Percentiles rank a stretch among this genome's conserved stretches.
phyloP scores from a whole-genome alignment of 2,797 vertebrate species.

The Enoplosus armatus region DNA sequence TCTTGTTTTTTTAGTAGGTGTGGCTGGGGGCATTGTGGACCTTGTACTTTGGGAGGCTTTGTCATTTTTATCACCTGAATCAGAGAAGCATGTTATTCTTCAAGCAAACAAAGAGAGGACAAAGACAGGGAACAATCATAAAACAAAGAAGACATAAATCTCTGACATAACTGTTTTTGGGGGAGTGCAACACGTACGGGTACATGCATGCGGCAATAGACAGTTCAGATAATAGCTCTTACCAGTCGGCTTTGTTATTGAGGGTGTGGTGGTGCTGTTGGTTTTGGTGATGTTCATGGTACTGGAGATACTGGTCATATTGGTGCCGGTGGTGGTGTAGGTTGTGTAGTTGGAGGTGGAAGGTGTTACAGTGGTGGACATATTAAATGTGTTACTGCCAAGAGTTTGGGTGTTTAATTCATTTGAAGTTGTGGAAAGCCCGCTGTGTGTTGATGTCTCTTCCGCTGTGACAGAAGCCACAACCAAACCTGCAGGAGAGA shows the following conservation, averaged over 20 bases:
- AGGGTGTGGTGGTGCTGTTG: neutral
- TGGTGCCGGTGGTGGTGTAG: no score
- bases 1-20: fast-evolving
- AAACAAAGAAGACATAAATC: neutral
- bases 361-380: fast-evolving
- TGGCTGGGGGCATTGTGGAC: fast-evolving
- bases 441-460: fast-evolving
- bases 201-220: neutral
- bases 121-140: neutral
- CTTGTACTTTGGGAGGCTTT: fast-evolving
- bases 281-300: fast-evolving
- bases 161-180: no score
- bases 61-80: neutral
- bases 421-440: fast-evolving
- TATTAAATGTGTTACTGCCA: fast-evolving
- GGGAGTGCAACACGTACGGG: neutral
- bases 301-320: no score
- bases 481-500: constrained; percentile 49
- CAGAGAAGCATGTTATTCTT: neutral
- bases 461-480: neutral
- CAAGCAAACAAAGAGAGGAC: neutral
- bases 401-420: fast-evolving
- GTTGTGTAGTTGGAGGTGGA: fast-evolving
- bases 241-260: neutral
- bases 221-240: neutral